Base-by-base conservation (phyloP, 2,113 vertebrate genomes). In the Narcine bancroftii region DNA sequence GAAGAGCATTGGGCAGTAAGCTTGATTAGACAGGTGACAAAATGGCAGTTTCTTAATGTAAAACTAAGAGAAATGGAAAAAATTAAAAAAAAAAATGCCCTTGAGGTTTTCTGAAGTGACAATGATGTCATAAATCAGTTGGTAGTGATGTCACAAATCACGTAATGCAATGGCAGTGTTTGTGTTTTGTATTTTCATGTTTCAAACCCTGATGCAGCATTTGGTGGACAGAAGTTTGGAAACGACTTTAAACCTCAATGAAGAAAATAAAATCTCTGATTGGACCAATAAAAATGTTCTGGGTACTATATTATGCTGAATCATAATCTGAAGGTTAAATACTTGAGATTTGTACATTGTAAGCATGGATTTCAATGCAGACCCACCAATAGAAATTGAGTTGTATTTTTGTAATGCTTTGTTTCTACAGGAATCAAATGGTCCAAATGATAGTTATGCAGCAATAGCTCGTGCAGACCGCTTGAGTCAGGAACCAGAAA, bases 401-500 rank as follows among this genome's bases (percentile, higher is more conserved):
- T 87, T 6, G 36, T 91, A 66, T 65, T 91, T 91, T 63, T 91
- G 65, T 91, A 91, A 71, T 89, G 56, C 63, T 91, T n/a, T 71
- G 39, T 69, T 91, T 47, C 42, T 69, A 47, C 89, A 99, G 98
- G 98, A 98, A 93, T 96, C 98, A 92, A 98, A 98, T 0, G 98
- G 97, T 2, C 96, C 96, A 17, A 95, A 96, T 0, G 97, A 99
- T 13, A 95, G 95, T 95, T 99, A 99, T 0, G 97, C 98, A 13
- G 98, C 98, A 71, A 98, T 99, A 69, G 97, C 98, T 89, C 98
- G 97, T 93, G 99, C 95, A 0, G 98, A 99, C 93, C 95, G 97
- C 89, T 96, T 97, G 95, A 98, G 97, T 21, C 98, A 99, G 94
- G 99, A 99, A 93, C 99, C 99, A 0, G 99, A 99, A 94, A 99